phyloP scores from a whole-genome alignment of 2,113 vertebrate species.

The Arenaria interpres region DNA sequence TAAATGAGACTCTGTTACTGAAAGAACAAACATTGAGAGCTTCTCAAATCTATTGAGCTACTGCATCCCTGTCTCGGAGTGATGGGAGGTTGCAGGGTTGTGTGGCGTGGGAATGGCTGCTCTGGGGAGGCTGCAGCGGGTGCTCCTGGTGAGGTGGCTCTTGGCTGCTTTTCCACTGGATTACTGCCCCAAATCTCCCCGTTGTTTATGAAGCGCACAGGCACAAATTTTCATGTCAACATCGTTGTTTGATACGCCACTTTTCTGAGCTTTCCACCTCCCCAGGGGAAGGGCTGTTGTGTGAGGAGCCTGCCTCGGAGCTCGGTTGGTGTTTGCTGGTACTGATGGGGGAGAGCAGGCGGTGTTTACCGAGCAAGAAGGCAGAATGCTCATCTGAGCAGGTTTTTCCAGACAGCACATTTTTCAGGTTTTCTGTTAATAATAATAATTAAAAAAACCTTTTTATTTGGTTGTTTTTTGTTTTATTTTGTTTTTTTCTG shows the following conservation, averaged over 20 bases:
- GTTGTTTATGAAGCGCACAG: background rate
- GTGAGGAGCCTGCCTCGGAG: background rate
- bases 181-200: background rate
- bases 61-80: background rate
- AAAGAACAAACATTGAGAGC: conserved; percentile 29
- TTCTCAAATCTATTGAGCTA: conserved; percentile 19
- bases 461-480: background rate
- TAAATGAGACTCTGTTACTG: background rate
- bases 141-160: background rate
- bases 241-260: background rate
- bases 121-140: background rate
- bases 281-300: background rate
- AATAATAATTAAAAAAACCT: too few relatives aligned
- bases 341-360: background rate
- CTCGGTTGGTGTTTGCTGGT: background rate
- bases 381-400: background rate
- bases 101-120: background rate
- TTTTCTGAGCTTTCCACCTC: background rate
- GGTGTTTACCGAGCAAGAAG: background rate
- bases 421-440: background rate
- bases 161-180: background rate
- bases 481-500: background rate
- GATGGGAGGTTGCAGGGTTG: background rate
- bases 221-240: background rate
- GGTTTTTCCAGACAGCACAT: background rate